phyloP scores from a whole-genome alignment of 2,113 vertebrate genomes.

The Gallinago paraguaiae region DNA sequence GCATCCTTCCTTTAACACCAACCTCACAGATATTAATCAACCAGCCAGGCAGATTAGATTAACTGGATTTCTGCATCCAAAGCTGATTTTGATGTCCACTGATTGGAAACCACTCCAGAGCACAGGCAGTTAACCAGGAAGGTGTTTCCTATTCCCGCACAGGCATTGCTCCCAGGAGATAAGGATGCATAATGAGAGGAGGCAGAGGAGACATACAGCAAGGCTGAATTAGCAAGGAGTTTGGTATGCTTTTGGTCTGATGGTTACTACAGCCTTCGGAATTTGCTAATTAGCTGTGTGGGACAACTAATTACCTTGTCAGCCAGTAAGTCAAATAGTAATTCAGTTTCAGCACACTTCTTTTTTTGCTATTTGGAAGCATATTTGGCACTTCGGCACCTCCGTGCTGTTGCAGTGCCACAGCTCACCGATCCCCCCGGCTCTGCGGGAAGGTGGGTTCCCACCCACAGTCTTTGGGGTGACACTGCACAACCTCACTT shows the following conservation, averaged over 20 bases:
- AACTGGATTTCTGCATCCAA: not conserved
- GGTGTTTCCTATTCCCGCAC: not conserved
- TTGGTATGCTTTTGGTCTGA: not conserved
- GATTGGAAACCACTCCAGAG: not conserved
- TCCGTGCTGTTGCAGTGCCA: accelerated
- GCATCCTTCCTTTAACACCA: not conserved
- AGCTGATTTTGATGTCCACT: not conserved
- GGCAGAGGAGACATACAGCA: not conserved
- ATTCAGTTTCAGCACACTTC: not conserved
- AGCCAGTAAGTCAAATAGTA: not conserved
- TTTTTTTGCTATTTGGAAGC: not conserved
- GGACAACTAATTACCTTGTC: slow-evolving; percentile 30
- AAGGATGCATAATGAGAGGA: not conserved
- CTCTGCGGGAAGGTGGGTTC: not conserved
- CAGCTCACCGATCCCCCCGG: accelerated
- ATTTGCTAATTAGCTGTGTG: slow-evolving; percentile 37
- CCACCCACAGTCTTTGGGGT: not conserved
- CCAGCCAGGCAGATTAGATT: not conserved
- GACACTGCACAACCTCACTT: not conserved
- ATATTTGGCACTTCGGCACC: not conserved
- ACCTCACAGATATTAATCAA: not conserved
- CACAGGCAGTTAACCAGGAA: not conserved
- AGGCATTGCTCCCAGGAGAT: not conserved
- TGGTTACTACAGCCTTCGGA: slow-evolving; percentile 30
- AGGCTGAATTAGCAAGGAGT: not conserved